Evolutionary conservation across 2,113 vertebrate species (phyloP).

Genomic region (Scalopus aquaticus): DNA sequence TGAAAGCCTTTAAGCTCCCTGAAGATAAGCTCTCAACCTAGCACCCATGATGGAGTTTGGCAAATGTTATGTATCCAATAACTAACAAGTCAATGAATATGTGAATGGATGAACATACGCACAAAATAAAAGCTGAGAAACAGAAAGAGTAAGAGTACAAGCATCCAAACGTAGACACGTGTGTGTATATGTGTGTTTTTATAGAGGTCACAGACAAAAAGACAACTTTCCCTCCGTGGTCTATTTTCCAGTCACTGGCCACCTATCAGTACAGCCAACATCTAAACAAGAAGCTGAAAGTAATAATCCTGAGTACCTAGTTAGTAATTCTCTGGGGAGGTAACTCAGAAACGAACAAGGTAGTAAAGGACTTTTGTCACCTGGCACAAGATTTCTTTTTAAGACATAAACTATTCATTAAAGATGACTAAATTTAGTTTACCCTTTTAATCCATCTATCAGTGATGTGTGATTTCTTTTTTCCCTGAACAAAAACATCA

Average conservation of each 20-base stretch:
- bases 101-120: background rate
- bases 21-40: background rate
- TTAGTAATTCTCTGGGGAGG: background rate
- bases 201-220: background rate
- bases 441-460: background rate
- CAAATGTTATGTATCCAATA: background rate
- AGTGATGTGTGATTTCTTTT: background rate
- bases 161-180: background rate
- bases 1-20: background rate
- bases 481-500: background rate
- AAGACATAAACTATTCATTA: background rate
- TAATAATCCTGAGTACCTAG: background rate
- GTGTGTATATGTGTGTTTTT: fast-evolving
- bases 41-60: background rate
- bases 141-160: background rate
- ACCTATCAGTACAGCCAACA: background rate
- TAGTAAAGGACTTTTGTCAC: background rate
- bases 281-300: background rate
- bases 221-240: background rate
- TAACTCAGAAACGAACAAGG: background rate
- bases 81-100: background rate
- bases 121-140: background rate
- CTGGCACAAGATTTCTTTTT: background rate
- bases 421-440: constrained; percentile 26
- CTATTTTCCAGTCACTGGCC: background rate